Conservation (phyloP, 2,113 vertebrate genomes). For the Sylvilagus bachmani region DNA sequence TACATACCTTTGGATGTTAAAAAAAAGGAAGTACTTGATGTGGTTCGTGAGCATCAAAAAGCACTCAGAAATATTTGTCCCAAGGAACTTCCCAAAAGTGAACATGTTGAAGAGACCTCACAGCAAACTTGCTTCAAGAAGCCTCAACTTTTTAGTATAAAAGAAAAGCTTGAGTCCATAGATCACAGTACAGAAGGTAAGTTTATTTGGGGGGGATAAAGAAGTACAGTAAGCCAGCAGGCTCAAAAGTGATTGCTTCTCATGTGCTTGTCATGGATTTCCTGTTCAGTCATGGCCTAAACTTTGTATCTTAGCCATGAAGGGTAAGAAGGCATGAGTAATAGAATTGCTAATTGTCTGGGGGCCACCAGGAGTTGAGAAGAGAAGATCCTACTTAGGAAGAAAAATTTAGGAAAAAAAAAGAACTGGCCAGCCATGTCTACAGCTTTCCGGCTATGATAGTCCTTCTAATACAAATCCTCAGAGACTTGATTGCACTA, state of each 20-base stretch:
- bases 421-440: background rate
- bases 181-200: constrained; percentile 62
- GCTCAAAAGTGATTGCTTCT: background rate
- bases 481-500: background rate
- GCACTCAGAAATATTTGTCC: constrained; percentile 24
- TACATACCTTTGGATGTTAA: constrained; percentile 62
- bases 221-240: background rate
- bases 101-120: background rate
- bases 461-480: background rate
- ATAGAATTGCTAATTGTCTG: background rate
- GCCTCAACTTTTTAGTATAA: background rate
- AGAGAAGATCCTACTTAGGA: background rate
- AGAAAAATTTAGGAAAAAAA: background rate
- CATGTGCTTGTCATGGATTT: background rate
- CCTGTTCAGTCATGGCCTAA: background rate
- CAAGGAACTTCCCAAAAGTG: background rate
- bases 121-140: background rate
- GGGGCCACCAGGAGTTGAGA: background rate
- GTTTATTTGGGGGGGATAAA: constrained; percentile 47
- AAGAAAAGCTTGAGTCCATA: background rate
- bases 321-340: background rate
- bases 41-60: background rate
- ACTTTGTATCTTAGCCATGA: background rate
- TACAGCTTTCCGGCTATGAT: background rate
- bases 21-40: constrained; percentile 14